Conservation (phyloP, 2,797 vertebrate species). For the Sebastes flavidus region DNA sequence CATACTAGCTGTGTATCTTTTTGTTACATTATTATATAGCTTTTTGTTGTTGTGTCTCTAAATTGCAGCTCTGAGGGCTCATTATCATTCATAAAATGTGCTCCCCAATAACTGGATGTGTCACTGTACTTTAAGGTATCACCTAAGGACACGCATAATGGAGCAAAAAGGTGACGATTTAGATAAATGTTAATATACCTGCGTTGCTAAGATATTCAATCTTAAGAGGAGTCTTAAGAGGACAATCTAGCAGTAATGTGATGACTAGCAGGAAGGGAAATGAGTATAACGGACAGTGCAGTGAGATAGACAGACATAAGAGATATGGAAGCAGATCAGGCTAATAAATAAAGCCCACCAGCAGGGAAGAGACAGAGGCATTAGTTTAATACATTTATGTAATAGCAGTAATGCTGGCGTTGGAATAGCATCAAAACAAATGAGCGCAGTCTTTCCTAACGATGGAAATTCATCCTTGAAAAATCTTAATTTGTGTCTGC, state of each 20-base stretch:
- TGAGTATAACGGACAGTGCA: neutral
- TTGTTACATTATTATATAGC: neutral
- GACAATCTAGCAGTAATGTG: neutral
- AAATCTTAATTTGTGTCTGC: neutral
- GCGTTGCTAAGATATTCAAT: neutral
- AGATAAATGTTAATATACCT: neutral
- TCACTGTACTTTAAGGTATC: neutral
- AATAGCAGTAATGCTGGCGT: conserved; percentile 13
- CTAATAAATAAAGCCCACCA: conserved; percentile 45
- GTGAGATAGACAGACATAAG: conserved; percentile 5
- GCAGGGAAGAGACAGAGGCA: conserved; percentile 45
- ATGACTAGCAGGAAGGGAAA: neutral
- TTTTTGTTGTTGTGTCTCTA: neutral
- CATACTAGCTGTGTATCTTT: neutral
- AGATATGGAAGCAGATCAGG: conserved; percentile 35
- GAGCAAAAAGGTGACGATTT: neutral
- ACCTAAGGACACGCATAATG: neutral
- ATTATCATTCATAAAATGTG: conserved; percentile 9
- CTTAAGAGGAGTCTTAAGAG: neutral
- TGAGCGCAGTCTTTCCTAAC: neutral
- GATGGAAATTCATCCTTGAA: conserved; percentile 8
- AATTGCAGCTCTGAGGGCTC: neutral
- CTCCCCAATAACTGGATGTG: neutral
- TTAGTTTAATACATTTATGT: conserved; percentile 59
- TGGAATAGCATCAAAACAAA: conserved; percentile 34